Evolutionary conservation across 2,888 invertebrate species (phyloP).

Genomic region (Troides oblongomaculatus): DNA sequence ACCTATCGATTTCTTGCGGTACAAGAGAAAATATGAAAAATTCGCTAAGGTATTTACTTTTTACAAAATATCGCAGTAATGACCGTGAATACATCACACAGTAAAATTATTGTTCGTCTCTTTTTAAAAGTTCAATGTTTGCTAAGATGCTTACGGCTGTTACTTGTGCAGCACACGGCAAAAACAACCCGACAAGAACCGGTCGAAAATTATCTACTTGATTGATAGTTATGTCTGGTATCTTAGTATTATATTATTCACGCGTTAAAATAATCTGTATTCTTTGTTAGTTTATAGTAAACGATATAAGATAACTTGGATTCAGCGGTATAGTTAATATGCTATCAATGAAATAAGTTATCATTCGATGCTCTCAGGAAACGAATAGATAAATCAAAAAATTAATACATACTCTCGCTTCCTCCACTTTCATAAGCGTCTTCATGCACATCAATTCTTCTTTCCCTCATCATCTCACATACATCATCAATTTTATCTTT

Average conservation of each 20-base stretch:
- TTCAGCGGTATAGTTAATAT: background rate
- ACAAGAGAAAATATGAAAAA: too few relatives aligned
- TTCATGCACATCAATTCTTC: too few relatives aligned
- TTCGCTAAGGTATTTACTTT: background rate
- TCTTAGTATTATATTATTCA: background rate
- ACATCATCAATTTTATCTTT: too few relatives aligned
- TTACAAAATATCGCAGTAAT: background rate
- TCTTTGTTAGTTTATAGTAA: background rate
- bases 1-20: too few relatives aligned
- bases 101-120: background rate
- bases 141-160: background rate
- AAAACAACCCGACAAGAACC: slow-evolving; percentile 1
- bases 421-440: too few relatives aligned
- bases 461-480: too few relatives aligned
- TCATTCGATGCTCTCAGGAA: background rate
- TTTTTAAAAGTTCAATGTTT: background rate
- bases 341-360: background rate
- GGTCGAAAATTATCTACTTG: background rate
- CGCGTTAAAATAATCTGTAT: background rate
- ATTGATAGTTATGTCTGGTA: background rate
- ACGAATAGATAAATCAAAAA: too few relatives aligned
- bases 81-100: too few relatives aligned
- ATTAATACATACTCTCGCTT: too few relatives aligned
- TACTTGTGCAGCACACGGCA: background rate
- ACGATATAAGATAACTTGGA: background rate